Conservation (phyloP, 2,888 invertebrate genomes). For the Hypsopygia costalis region DNA sequence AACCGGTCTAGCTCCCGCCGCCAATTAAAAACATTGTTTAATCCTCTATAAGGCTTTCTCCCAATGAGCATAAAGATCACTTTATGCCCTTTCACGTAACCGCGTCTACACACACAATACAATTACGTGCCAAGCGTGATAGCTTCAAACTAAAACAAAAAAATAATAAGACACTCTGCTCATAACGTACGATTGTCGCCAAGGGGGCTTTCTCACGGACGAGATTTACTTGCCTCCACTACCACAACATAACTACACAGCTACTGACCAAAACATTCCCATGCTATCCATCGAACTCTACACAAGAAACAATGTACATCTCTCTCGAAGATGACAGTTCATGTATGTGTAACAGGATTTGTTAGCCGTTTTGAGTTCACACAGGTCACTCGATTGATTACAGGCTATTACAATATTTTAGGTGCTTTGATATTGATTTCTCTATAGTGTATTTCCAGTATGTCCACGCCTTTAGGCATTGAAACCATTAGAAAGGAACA, state of each 20-base stretch:
- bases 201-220: conserved; percentile 61
- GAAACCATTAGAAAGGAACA: conserved; percentile 43
- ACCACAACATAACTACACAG: conserved; percentile 7
- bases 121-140: background rate
- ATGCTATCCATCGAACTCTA: too few relatives aligned
- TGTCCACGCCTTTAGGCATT: conserved; percentile 31
- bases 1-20: too few relatives aligned
- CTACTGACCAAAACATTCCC: too few relatives aligned
- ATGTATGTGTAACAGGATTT: conserved; percentile 9
- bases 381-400: conserved; percentile 39
- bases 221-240: conserved; percentile 23
- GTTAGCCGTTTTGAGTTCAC: conserved; percentile 6
- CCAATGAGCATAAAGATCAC: conserved; percentile 11
- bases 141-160: background rate
- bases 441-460: conserved; percentile 43
- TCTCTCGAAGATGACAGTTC: conserved; percentile 2
- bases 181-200: conserved; percentile 40
- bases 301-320: background rate
- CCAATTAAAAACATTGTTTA: too few relatives aligned
- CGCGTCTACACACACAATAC: background rate
- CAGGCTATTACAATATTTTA: conserved; percentile 56
- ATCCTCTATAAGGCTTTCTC: too few relatives aligned
- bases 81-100: conserved; percentile 8
- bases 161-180: conserved; percentile 18
- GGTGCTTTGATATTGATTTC: conserved; percentile 58